phyloP scores from a whole-genome alignment of 2,888 invertebrate genomes.

The Drosophila paranaensis region DNA sequence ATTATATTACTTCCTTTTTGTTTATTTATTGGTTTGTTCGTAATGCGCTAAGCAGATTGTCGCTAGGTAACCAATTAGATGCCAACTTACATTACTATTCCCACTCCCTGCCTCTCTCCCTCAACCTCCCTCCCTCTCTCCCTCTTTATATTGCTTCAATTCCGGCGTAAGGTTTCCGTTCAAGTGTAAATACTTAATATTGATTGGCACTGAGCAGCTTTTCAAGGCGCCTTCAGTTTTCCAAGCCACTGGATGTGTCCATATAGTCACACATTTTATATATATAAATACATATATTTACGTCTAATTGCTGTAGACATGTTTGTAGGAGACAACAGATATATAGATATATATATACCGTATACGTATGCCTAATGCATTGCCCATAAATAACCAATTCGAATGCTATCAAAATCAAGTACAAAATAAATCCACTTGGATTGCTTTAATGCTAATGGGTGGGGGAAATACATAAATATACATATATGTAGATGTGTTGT shows the following conservation, averaged over 20 bases:
- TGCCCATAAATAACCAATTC: slow-evolving; percentile 21
- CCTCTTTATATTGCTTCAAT: not conserved
- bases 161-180: slow-evolving; percentile 11
- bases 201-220: slow-evolving; percentile 45
- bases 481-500: not conserved
- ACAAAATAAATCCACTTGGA: slow-evolving; percentile 46
- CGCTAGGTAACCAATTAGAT: slow-evolving; percentile 13
- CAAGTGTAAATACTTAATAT: slow-evolving; percentile 60
- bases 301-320: slow-evolving; percentile 61
- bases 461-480: slow-evolving; percentile 3
- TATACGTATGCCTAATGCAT: slow-evolving; percentile 2
- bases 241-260: slow-evolving; percentile 53
- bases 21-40: too few species aligned
- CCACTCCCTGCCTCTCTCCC: not conserved
- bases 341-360: not conserved
- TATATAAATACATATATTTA: slow-evolving; percentile 23
- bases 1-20: not conserved
- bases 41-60: slow-evolving; percentile 2
- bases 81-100: not conserved
- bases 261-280: slow-evolving; percentile 9
- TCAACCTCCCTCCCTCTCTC: not conserved
- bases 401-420: slow-evolving; percentile 63
- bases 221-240: slow-evolving; percentile 41
- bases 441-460: slow-evolving; percentile 25
- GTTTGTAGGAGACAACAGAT: slow-evolving; percentile 10